Evolutionary conservation across 1,140 invertebrate species (phyloP).

Genomic region (Danaus plexippus): DNA sequence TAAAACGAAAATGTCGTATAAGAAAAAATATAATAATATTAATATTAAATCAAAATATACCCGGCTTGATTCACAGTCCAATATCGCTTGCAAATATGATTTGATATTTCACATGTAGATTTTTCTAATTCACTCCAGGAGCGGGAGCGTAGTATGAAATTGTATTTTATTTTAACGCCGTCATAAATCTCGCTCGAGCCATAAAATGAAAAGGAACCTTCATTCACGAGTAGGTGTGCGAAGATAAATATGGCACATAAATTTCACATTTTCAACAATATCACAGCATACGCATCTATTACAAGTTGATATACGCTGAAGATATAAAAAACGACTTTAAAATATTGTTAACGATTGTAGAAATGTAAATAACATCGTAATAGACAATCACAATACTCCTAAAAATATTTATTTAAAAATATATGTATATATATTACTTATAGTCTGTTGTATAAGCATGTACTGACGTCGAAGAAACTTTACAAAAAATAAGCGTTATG

Average conservation of each 20-base stretch:
- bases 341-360: not conserved
- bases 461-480: too few species aligned
- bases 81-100: too few species aligned
- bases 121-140: constrained; percentile 48
- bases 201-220: constrained; percentile 54
- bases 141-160: constrained; percentile 45
- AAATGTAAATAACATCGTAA: too few species aligned
- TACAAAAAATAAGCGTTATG: too few species aligned
- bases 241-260: constrained; percentile 52
- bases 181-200: constrained; percentile 56
- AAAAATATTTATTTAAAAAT: too few species aligned
- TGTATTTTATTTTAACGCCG: constrained; percentile 62
- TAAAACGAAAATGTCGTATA: too few species aligned
- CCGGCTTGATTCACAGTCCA: too few species aligned
- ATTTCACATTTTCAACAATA: constrained; percentile 56
- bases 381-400: too few species aligned
- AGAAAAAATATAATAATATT: too few species aligned
- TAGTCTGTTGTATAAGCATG: not conserved
- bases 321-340: constrained; percentile 10
- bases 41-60: too few species aligned
- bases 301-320: constrained; percentile 20
- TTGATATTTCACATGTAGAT: constrained; percentile 40
- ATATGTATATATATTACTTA: not conserved
- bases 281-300: constrained; percentile 30
- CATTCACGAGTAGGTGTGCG: constrained; percentile 40